Conservation (phyloP, 1,140 invertebrate genomes). For the Drosophila tristis region DNA sequence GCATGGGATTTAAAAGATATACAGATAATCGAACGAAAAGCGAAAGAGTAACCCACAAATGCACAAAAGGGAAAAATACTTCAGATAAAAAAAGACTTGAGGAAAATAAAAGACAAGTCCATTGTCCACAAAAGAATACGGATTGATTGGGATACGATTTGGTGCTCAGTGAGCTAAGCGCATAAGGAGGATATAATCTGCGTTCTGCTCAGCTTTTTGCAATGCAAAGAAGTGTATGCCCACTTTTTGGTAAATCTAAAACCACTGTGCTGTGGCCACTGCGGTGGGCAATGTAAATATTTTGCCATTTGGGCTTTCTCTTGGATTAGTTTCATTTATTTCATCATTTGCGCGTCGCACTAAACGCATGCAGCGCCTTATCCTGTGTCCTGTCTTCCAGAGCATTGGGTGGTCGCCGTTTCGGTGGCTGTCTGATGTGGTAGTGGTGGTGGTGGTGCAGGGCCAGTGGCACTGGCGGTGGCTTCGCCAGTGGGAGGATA, state of each 20-base stretch:
- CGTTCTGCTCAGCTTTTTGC: too few species aligned
- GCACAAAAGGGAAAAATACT: too few species aligned
- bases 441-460: too few species aligned
- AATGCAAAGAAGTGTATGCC: too few species aligned
- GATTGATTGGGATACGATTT: too few species aligned
- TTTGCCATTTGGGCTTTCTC: constrained; percentile 79
- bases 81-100: too few species aligned
- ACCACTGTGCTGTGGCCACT: constrained; percentile 48
- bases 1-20: not conserved
- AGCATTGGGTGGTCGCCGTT: constrained; percentile 10
- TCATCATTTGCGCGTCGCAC: constrained; percentile 77
- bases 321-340: constrained; percentile 82
- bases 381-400: constrained; percentile 29
- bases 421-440: not conserved
- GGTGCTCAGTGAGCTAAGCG: too few species aligned
- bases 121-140: too few species aligned
- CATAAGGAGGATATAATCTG: too few species aligned
- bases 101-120: too few species aligned
- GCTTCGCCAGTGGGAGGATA: constrained; percentile 30
- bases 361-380: constrained; percentile 66
- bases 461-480: too few species aligned
- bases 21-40: not conserved
- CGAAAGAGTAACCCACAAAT: too few species aligned
- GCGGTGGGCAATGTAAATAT: constrained; percentile 77
- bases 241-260: not conserved